A percentile compares a stretch with the other conserved stretches of the same genome.
Conservation (phyloP, 2,113 vertebrate genomes). For the Pseudois nayaur region DNA sequence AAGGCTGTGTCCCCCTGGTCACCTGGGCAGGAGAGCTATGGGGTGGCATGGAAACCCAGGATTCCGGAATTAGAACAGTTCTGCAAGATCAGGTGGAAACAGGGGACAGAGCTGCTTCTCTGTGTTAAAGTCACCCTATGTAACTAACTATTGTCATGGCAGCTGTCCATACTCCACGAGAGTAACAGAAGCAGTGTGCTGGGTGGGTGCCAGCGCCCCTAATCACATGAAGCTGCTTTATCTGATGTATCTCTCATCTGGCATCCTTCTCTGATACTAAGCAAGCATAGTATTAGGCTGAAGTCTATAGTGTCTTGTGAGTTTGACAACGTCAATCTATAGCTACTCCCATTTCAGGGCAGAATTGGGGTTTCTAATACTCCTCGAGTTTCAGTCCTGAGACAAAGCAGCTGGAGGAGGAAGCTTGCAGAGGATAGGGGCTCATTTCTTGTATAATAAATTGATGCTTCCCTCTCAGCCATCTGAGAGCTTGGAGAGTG, state of each 20-base stretch:
- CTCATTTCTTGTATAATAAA: not conserved
- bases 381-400: not conserved
- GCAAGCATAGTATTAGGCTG: not conserved
- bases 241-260: not conserved
- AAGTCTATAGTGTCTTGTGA: not conserved
- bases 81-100: not conserved
- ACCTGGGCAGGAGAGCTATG: not conserved
- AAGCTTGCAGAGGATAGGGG: not conserved
- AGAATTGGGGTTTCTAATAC: not conserved
- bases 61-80: not conserved
- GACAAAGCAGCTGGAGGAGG: not conserved
- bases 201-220: not conserved
- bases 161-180: not conserved
- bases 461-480: not conserved
- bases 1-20: no score
- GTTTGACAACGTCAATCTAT: not conserved
- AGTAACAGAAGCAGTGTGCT: not conserved
- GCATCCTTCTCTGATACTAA: not conserved
- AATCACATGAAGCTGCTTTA: not conserved
- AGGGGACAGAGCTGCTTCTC: not conserved
- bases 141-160: not conserved
- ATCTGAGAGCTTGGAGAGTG: not conserved
- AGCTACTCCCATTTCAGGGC: not conserved
- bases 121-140: not conserved
- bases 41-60: fast-evolving